Base-by-base conservation (phyloP, 2,797 vertebrate species). In the Eulemur coronatus region DNA sequence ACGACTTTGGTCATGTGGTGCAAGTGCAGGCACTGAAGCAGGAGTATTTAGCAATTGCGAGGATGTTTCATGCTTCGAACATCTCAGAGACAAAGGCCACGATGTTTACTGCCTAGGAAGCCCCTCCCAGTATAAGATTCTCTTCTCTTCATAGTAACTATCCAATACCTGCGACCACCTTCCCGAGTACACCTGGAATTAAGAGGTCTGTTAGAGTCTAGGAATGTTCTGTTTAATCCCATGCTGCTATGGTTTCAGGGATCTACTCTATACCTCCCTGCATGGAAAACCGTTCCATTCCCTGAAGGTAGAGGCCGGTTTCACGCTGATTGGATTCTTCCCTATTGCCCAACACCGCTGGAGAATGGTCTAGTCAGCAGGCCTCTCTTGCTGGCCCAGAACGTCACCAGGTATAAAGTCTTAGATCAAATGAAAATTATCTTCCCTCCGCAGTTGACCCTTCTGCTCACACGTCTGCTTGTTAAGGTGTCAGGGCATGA, bases 1-100 rank as follows among this genome's bases (percentile, higher is more conserved):
- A 13, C 22, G 38, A 79, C 8, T 0, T 91, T 79, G 26, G n/a
- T 17, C 10, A 0, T 3, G 41, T 12, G 38, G 26, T 2, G 0
- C 30, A 38, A 41, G 38, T 4, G 1, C 4, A n/a, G 28, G 17
- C 2, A 50, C 24, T 13, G 46, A 67, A 28, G 41, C 7, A 30
- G 48, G 59, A n/a, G 7, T 43, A 9, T 18, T 52, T 14, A 72
- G 87, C 63, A 57, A 35, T 57, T 1, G 30, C 2, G n/a, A 48
- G 20, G 2, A 0, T 22, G 55, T 13, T 89, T 69, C 26, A 67
- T 5, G 20, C 20, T 69, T 28, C 10, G 55, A 11, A 48, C 10
- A 38, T 30, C 79, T 59, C 57, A 35, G 85, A 73, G 73, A 67
- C 28, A 59, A 35, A 3, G 13, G 11, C 67, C 38, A 6, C 24